phyloP scores from a whole-genome alignment of 2,113 vertebrate genomes.

The Tor tambroides region DNA sequence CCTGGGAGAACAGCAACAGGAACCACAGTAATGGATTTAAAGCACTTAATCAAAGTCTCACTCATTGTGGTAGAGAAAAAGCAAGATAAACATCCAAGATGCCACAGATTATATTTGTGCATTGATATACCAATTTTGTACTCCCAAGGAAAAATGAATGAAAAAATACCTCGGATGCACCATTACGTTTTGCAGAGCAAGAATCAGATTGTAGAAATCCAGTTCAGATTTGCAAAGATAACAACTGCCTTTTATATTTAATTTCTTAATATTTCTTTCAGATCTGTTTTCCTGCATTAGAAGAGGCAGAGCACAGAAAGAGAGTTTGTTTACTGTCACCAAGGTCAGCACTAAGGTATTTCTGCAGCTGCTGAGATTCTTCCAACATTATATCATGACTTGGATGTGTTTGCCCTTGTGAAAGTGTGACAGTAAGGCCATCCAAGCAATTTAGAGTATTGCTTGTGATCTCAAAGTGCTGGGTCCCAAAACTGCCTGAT shows the following conservation, averaged over 20 bases:
- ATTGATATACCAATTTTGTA: background rate
- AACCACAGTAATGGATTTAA: slow-evolving; percentile 14
- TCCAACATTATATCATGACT: slow-evolving; percentile 45
- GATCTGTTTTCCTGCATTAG: background rate
- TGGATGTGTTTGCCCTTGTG: slow-evolving; percentile 19
- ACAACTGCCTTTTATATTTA: background rate
- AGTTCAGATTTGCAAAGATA: background rate
- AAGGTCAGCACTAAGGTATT: background rate
- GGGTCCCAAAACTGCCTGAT: no score
- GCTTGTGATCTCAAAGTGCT: background rate
- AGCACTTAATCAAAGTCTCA: background rate
- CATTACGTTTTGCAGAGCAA: background rate
- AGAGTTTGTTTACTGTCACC: slow-evolving; percentile 37
- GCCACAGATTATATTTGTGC: background rate
- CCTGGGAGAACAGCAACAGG: background rate
- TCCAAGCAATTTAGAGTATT: background rate
- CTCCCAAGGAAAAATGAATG: background rate
- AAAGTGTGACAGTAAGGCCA: background rate
- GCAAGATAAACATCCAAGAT: background rate
- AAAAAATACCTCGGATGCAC: background rate
- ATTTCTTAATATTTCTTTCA: background rate
- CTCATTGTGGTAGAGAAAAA: background rate
- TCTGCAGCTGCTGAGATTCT: slow-evolving; percentile 12
- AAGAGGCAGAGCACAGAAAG: background rate
- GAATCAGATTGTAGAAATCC: background rate